A percentile compares a stretch with the other conserved stretches of the same genome.
Conservation (phyloP, 2,888 invertebrate species). For the Abscondita cerata region DNA sequence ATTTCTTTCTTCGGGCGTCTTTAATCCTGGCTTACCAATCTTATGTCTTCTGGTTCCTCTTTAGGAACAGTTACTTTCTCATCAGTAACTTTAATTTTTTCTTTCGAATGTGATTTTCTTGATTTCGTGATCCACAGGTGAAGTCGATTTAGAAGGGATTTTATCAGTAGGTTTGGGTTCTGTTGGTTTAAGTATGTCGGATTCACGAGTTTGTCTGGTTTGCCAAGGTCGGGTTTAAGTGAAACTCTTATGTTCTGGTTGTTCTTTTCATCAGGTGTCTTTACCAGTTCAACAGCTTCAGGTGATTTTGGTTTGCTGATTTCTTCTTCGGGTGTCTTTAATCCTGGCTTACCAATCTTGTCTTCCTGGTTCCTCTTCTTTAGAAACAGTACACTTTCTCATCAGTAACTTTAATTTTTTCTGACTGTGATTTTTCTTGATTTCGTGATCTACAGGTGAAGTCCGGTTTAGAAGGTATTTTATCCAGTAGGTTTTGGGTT, state of each 20-base stretch:
- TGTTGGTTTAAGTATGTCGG: too few species aligned
- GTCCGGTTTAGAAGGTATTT: not conserved
- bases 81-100: too few species aligned
- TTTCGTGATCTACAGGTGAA: not conserved
- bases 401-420: too few species aligned
- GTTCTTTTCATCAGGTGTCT: not conserved
- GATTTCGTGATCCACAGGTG: not conserved
- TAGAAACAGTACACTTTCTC: too few species aligned
- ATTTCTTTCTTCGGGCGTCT: not conserved
- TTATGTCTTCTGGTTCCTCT: conserved; percentile 9
- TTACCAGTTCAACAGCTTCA: not conserved
- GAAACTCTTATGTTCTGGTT: not conserved
- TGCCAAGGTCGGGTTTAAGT: too few species aligned
- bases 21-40: not conserved
- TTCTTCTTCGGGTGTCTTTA: not conserved
- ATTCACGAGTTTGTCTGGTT: too few species aligned
- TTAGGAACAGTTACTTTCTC: not conserved
- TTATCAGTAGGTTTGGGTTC: too few species aligned
- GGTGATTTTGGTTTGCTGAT: not conserved
- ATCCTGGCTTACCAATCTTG: not conserved
- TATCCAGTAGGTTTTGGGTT: not conserved
- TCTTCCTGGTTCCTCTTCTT: not conserved
- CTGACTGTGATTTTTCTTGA: not conserved
- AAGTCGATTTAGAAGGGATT: not conserved
- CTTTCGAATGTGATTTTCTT: not conserved